phyloP scores from a whole-genome alignment of 2,113 vertebrate species.

The Bubalus kerabau region DNA sequence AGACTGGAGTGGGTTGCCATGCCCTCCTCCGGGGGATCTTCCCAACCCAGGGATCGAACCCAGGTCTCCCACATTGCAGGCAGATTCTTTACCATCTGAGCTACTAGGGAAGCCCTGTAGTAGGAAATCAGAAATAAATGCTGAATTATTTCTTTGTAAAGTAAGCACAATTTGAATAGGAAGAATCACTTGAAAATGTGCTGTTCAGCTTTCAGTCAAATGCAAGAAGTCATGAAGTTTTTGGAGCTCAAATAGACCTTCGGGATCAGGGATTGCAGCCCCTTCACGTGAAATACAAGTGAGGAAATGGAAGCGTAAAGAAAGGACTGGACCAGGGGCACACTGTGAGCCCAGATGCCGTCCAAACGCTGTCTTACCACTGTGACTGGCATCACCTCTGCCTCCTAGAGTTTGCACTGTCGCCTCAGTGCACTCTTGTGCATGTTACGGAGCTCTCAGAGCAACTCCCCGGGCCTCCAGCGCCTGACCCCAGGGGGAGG shows the following conservation, averaged over 20 bases:
- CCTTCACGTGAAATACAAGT: neutral
- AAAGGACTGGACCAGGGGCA: neutral
- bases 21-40: neutral
- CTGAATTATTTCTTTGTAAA: neutral
- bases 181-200: neutral
- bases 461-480: neutral
- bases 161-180: neutral
- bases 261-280: neutral
- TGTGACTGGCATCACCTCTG: neutral
- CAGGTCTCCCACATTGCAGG: neutral
- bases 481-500: neutral
- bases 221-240: neutral
- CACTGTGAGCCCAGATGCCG: neutral
- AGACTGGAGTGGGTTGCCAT: neutral
- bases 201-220: neutral
- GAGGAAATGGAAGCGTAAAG: neutral
- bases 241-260: neutral
- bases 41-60: neutral
- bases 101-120: neutral
- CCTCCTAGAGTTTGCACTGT: accelerated
- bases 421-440: neutral
- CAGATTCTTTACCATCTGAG: neutral
- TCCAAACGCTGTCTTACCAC: neutral
- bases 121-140: neutral
- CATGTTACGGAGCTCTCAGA: neutral